Base-by-base conservation (phyloP, 2,797 vertebrate genomes). In the Sebastes iracundus region DNA sequence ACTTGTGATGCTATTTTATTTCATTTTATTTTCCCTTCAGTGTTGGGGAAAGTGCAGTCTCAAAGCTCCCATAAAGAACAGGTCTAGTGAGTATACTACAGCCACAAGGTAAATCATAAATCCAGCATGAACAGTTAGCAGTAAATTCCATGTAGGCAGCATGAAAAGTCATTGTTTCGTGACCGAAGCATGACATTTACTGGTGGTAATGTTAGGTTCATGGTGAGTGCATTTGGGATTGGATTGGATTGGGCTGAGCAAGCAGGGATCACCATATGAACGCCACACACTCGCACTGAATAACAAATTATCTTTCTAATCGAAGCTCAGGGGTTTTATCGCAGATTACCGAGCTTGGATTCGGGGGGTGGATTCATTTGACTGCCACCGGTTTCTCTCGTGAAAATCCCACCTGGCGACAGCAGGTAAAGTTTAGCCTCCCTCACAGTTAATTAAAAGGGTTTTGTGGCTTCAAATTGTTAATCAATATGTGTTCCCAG, bases 111-210 rank as follows among this genome's bases (percentile, higher is more conserved):
- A 70, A 80, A 77, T 78, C 72, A 72, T n/a, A 67, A 69, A 84
- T 82, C 53, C 77, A 56, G 20, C 28, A 11, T 65, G 7, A 77
- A 65, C 52, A 20, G 56, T 10, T 66, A 25, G 25, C 67, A 49
- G 63, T 52, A n/a, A 11, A 73, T n/a, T 38, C 30, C 53, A 64
- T 55, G 66, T 58, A 74, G 28, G 73, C 79, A 70, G 78, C 69
- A 30, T n/a, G 59, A 65, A 65, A 72, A 75, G 60, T 87, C 74
- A 72, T 35, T 4, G 14, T 79, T 79, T 79, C 32, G 0, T 53
- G 73, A 78, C 70, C 14, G 20, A 46, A 76, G 60, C 64, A 2
- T 82, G 79, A 88, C 75, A 84, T 83, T 82, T 77, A 67, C 32
- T 65, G 66, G 67, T 66, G 61, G 75, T 73, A 33, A 71, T 11